Percentiles rank a stretch among this genome's conserved stretches.
These are phyloP conservation scores for Parnassius apollo DNA, from an alignment of 2,888 invertebrate genomes.

Conservation along the genomic window DNA sequence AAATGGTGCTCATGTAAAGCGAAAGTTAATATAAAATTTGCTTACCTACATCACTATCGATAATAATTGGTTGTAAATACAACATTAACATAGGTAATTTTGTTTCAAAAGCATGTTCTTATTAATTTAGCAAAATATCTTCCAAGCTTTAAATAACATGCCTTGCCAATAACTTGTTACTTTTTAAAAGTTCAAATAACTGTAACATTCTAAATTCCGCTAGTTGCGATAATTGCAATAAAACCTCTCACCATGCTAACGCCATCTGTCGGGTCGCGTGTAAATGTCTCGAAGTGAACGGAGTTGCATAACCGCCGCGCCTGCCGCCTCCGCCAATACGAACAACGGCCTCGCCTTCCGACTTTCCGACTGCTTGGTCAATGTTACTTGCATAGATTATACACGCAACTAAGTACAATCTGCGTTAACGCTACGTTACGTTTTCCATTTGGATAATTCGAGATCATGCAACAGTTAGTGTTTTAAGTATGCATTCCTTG, in stretches of 20 bases:
- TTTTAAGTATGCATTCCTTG: neutral
- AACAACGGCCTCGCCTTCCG: constrained; percentile 18
- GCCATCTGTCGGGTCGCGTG: constrained; percentile 23
- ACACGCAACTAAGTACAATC: constrained; percentile 12
- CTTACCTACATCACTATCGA: too few relatives aligned
- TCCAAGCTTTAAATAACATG: neutral
- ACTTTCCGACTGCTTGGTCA: constrained; percentile 21
- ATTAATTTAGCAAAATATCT: too few relatives aligned
- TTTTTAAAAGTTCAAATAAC: neutral
- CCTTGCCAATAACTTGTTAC: neutral
- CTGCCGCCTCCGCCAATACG: constrained; percentile 45
- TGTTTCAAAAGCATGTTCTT: too few relatives aligned
- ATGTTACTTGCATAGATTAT: constrained; percentile 14
- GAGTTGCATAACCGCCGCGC: constrained; percentile 40
- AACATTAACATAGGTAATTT: too few relatives aligned
- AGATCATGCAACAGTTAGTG: neutral
- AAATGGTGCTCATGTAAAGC: too few relatives aligned
- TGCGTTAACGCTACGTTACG: constrained; percentile 31
- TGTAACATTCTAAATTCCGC: constrained; percentile 5
- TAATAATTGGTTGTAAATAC: too few relatives aligned
- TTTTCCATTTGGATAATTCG: constrained; percentile 23
- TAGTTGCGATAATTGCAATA: constrained; percentile 3
- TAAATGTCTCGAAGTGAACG: constrained; percentile 43
- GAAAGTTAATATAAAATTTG: too few relatives aligned
- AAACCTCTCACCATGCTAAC: constrained; percentile 15